Percentiles rank a stretch among this genome's conserved stretches.
Conservation (phyloP, 2,888 invertebrate genomes). For the Eugnorisma glareosa region DNA sequence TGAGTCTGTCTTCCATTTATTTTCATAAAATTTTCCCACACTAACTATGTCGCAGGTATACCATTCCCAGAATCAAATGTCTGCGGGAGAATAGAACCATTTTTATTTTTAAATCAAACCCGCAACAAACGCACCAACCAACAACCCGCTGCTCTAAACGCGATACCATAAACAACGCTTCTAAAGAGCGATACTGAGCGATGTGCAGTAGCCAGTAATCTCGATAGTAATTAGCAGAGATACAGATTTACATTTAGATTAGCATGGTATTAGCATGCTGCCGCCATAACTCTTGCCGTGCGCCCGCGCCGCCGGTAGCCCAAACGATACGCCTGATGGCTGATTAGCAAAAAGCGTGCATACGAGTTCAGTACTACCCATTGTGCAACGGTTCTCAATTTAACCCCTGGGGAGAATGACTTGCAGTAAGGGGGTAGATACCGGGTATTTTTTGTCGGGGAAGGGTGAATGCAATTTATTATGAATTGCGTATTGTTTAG, state of each 20-base stretch:
- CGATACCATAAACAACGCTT: slow-evolving; percentile 34
- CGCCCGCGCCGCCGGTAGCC: slow-evolving; percentile 55
- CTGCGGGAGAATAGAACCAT: neutral
- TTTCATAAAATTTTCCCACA: neutral
- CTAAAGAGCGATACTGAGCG: slow-evolving; percentile 58
- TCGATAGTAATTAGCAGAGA: slow-evolving; percentile 82
- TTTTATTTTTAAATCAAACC: neutral
- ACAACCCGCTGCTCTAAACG: neutral
- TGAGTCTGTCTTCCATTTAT: neutral
- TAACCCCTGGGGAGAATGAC: slow-evolving; percentile 51
- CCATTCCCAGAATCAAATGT: neutral
- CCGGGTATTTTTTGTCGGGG: slow-evolving; percentile 26
- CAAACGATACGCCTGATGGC: slow-evolving; percentile 66
- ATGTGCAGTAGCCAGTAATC: slow-evolving; percentile 76
- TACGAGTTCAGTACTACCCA: slow-evolving; percentile 47
- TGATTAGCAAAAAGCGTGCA: slow-evolving; percentile 82
- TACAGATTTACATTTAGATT: slow-evolving; percentile 84
- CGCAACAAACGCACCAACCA: neutral
- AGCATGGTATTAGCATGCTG: slow-evolving; percentile 81
- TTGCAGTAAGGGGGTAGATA: slow-evolving; percentile 37
- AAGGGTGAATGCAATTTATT: slow-evolving; percentile 48
- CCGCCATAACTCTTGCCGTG: slow-evolving; percentile 78
- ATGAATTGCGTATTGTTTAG: slow-evolving; percentile 40
- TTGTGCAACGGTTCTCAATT: slow-evolving; percentile 55
- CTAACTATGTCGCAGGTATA: neutral